Evolutionary conservation across 2,888 invertebrate genomes (phyloP).

Genomic region (Brachypalpus laphriformis): DNA sequence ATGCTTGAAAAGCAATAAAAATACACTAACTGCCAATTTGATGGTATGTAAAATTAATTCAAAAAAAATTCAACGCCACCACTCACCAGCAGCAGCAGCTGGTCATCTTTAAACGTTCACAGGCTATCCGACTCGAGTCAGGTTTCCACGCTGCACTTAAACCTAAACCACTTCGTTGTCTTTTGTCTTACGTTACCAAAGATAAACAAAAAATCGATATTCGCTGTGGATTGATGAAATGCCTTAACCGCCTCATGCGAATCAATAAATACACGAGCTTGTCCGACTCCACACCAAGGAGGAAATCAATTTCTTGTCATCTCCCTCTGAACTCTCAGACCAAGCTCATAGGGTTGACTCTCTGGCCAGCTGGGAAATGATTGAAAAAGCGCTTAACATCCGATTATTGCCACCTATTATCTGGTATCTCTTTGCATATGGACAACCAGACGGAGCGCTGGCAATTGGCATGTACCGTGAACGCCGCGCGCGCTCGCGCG

Average conservation of each 20-base stretch:
- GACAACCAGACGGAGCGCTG: constrained; percentile 35
- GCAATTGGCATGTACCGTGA: constrained; percentile 22
- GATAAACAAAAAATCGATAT: not conserved
- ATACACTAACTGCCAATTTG: constrained; percentile 16
- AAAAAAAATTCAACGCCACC: not conserved
- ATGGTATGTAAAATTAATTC: constrained; percentile 31
- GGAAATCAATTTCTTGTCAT: constrained; percentile 69
- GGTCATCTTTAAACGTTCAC: constrained; percentile 5
- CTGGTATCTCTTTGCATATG: constrained; percentile 66
- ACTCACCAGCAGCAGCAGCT: not conserved
- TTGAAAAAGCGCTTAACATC: constrained; percentile 73
- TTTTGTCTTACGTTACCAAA: constrained; percentile 3
- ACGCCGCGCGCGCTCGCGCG: constrained; percentile 27
- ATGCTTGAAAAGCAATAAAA: constrained; percentile 8
- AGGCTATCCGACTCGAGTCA: not conserved
- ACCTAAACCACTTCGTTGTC: not conserved
- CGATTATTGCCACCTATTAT: constrained; percentile 70
- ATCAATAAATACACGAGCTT: constrained; percentile 50
- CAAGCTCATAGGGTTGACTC: constrained; percentile 39
- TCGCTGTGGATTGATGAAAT: constrained; percentile 54
- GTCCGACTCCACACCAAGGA: constrained; percentile 40
- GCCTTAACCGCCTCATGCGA: constrained; percentile 56
- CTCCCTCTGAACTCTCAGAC: constrained; percentile 35
- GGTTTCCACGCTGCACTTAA: not conserved
- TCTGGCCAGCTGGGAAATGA: constrained; percentile 61